These are phyloP conservation scores for Cosmopolites sordidus DNA, from an alignment of 2,888 invertebrate genomes.

Conservation along the genomic window DNA sequence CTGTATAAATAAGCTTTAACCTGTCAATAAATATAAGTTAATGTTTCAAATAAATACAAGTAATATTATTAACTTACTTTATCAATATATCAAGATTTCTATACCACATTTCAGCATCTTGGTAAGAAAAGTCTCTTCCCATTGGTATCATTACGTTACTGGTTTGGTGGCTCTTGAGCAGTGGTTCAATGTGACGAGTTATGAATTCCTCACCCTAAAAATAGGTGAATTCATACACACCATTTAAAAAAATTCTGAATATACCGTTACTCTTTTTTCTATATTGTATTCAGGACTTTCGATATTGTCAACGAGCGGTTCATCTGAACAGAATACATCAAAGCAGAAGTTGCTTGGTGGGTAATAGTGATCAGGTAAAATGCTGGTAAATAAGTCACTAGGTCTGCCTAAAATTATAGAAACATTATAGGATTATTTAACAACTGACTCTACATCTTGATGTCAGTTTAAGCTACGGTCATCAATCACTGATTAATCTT, in stretches of 20 bases:
- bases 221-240: background rate
- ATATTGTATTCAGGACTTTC: conserved; percentile 63
- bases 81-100: conserved; percentile 57
- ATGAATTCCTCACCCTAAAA: conserved; percentile 41
- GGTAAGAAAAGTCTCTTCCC: conserved; percentile 64
- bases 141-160: conserved; percentile 61
- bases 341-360: conserved; percentile 60
- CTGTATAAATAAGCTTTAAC: no score
- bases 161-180: conserved; percentile 31
- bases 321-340: conserved; percentile 57
- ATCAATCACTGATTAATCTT: no score
- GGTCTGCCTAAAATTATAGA: conserved; percentile 12
- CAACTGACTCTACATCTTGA: no score
- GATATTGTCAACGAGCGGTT: conserved; percentile 61
- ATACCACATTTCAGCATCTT: conserved; percentile 56
- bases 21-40: no score
- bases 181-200: conserved; percentile 4
- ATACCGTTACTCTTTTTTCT: conserved; percentile 55
- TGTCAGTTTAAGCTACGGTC: no score
- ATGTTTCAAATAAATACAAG: no score
- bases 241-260: conserved; percentile 22
- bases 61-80: conserved; percentile 33
- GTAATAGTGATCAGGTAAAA: conserved; percentile 46
- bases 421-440: no score
- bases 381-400: conserved; percentile 31